Conservation (phyloP, 1,140 invertebrate genomes). For the Pogonomyrmex barbatus region DNA sequence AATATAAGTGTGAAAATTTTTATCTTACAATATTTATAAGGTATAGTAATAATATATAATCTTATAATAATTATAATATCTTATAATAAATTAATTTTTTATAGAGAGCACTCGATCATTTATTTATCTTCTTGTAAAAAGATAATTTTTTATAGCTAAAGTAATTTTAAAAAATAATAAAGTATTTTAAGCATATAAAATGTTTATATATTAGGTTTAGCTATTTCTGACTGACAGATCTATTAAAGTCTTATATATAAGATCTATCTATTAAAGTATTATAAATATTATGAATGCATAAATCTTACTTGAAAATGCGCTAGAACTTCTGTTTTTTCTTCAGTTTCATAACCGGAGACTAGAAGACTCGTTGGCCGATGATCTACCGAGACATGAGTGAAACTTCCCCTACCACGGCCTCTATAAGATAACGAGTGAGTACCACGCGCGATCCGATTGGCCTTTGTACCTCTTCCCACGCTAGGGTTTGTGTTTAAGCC, state of each 20-base stretch:
- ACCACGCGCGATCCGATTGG: constrained; percentile 78
- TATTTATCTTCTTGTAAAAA: too few relatives aligned
- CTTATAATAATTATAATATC: too few relatives aligned
- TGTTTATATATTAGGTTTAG: background rate
- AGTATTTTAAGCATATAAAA: background rate
- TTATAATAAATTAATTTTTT: too few relatives aligned
- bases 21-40: too few relatives aligned
- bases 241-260: background rate
- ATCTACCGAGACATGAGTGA: constrained; percentile 90
- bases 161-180: too few relatives aligned
- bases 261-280: background rate
- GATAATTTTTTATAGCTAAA: too few relatives aligned
- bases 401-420: constrained; percentile 82
- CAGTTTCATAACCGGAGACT: constrained; percentile 91
- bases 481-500: constrained; percentile 78
- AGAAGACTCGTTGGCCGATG: constrained; percentile 92
- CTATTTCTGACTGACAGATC: background rate
- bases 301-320: constrained; percentile 90
- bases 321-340: constrained; percentile 90
- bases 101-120: too few relatives aligned
- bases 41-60: too few relatives aligned
- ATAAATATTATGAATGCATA: background rate
- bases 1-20: too few relatives aligned
- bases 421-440: constrained; percentile 79
- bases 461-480: constrained; percentile 73